phyloP scores from a whole-genome alignment of 1,140 invertebrate genomes.

The Andrena cerasifolii region DNA sequence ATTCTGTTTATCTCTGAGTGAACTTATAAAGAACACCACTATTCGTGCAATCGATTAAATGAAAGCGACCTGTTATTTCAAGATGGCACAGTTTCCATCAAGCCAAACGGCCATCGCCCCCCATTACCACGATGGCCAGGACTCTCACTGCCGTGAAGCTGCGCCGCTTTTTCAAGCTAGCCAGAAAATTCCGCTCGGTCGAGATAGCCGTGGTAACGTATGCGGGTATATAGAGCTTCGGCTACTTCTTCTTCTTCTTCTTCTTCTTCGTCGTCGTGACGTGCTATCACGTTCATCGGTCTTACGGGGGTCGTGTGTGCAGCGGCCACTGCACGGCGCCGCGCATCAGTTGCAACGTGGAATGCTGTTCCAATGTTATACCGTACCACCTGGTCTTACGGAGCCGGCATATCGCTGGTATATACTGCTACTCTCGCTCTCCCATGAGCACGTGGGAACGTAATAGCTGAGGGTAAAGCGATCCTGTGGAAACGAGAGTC shows the following conservation, averaged over 20 bases:
- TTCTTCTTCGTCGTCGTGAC: slow-evolving; percentile 30
- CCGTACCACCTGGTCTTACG: slow-evolving; percentile 63
- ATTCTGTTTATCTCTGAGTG: too few relatives aligned
- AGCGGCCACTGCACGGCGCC: slow-evolving; percentile 48
- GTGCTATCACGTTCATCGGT: slow-evolving; percentile 53
- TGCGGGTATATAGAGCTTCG: slow-evolving; percentile 14
- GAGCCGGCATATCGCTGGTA: slow-evolving; percentile 42
- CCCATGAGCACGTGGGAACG: slow-evolving; percentile 57
- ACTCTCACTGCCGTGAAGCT: not conserved
- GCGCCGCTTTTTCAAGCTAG: not conserved
- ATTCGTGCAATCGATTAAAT: too few relatives aligned
- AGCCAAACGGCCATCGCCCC: too few relatives aligned
- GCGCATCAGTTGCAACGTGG: slow-evolving; percentile 66
- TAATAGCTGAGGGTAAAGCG: slow-evolving; percentile 53
- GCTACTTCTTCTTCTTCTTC: slow-evolving; percentile 35
- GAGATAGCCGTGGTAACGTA: slow-evolving; percentile 10
- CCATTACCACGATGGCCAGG: not conserved
- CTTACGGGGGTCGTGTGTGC: slow-evolving; percentile 61
- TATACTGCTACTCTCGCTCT: slow-evolving; percentile 41
- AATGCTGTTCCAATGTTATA: slow-evolving; percentile 63
- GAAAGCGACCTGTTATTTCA: too few relatives aligned
- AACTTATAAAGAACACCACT: too few relatives aligned
- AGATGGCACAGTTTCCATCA: too few relatives aligned
- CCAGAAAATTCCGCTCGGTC: not conserved
- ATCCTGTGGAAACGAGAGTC: slow-evolving; percentile 61